phyloP scores from a whole-genome alignment of 2,113 vertebrate species.

The Corythornis vintsioides region DNA sequence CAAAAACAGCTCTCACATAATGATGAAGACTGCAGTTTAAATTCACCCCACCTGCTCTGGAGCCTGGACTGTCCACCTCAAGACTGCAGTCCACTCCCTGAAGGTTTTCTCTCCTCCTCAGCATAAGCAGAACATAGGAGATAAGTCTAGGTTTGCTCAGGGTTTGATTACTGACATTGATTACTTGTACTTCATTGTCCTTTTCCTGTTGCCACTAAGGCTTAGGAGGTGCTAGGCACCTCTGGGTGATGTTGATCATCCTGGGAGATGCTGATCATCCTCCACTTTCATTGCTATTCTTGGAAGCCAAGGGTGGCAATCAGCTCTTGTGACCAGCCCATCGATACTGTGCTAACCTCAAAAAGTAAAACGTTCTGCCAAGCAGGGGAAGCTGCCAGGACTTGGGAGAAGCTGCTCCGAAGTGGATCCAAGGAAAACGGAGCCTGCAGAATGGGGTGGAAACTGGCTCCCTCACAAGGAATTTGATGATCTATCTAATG shows the following conservation, averaged over 20 bases:
- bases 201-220: background rate
- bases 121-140: background rate
- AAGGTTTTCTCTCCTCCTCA: background rate
- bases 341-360: background rate
- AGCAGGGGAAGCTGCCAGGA: background rate
- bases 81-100: background rate
- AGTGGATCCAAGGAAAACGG: constrained; percentile 49
- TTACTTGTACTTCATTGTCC: background rate
- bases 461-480: constrained; percentile 62
- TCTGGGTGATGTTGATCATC: background rate
- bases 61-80: background rate
- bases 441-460: constrained; percentile 55
- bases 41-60: background rate
- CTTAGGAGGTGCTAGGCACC: background rate
- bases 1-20: background rate
- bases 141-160: background rate
- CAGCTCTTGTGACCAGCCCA: background rate
- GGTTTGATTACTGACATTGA: background rate
- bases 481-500: constrained; percentile 59
- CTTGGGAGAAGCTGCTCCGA: constrained; percentile 15
- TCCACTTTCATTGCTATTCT: background rate
- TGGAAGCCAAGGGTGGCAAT: background rate
- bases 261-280: background rate
- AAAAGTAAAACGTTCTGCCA: constrained; percentile 2
- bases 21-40: background rate